These are phyloP conservation scores for Aphidius ervi DNA, from an alignment of 1,140 invertebrate genomes.

Conservation along the genomic window DNA sequence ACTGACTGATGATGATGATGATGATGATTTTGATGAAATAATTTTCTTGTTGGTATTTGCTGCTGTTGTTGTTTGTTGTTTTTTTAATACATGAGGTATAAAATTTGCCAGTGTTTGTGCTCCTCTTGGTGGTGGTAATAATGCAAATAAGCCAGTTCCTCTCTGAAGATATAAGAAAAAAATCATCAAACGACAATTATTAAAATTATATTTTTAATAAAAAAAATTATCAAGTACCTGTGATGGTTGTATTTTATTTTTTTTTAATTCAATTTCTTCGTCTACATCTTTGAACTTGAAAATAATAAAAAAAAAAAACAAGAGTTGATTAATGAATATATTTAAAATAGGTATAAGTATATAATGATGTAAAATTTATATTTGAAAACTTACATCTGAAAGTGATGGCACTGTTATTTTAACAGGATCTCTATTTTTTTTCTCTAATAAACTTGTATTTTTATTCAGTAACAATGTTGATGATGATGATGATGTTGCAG, in stretches of 20 bases:
- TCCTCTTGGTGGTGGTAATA: conserved; percentile 48
- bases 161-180: conserved; percentile 21
- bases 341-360: too few species aligned
- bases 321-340: too few species aligned
- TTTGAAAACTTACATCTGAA: conserved; percentile 42
- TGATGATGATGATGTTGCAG: too few species aligned
- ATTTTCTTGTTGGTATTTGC: too few species aligned
- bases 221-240: neutral
- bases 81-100: conserved; percentile 42
- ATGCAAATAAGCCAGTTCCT: conserved; percentile 41
- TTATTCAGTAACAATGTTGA: too few species aligned
- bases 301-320: conserved; percentile 20
- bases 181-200: too few species aligned
- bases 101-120: conserved; percentile 33
- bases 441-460: conserved; percentile 24
- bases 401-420: conserved; percentile 55
- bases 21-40: too few species aligned
- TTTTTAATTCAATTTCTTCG: conserved; percentile 34
- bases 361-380: too few species aligned
- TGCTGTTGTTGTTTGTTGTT: conserved; percentile 12
- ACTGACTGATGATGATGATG: conserved; percentile 8
- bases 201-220: too few species aligned
- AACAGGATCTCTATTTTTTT: conserved; percentile 39
- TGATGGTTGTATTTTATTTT: conserved; percentile 29
- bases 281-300: conserved; percentile 50